Base-by-base conservation (phyloP, 2,888 invertebrate genomes). In the Plebejus argus region DNA sequence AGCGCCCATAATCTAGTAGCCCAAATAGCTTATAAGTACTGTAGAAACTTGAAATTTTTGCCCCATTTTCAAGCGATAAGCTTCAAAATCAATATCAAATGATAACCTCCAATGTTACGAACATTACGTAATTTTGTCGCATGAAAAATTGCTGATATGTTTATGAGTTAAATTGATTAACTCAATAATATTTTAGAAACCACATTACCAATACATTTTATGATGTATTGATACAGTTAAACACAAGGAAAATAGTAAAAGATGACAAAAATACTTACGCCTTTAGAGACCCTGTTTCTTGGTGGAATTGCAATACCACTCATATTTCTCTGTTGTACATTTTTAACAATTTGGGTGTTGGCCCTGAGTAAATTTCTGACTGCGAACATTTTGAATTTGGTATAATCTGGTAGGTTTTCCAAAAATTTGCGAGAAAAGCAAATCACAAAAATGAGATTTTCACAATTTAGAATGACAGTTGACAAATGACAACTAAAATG, bases 261-360 rank as follows among this genome's bases (percentile, higher is more conserved):
- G 10, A 70, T 49, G 28, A 10, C 35, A 80, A 70, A 45, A 66
- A 78, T 79, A 82, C 92, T 85, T 85, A 92, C 92, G n/a, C 82
- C 91, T 77, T 79, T 87, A 3, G 91, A 85, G 72, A 92, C 83
- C 83, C 89, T 91, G 58, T 86, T 86, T 76, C 90, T 88, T 0
- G 91, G 84, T 0, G 92, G 91, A 7, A 86, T 83, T 23, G 86
- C 80, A 76, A 90, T 83, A 0, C 84, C 91, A 78, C 88, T 91
- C 92, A 93, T 92, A 80, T 88, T 89, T 61, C 92, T 87, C 78
- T 89, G 91, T 6, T 87, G 85, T 1, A 87, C 90, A 88, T 88
- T 91, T 79, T 87, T 91, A 72, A 88, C 80, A 77, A 91, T 81
- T 77, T 88, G 88, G 58, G 86, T 84, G 81, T 89, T 89, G 66